Conservation (phyloP, 2,113 vertebrate species). For the Phylloscopus trochilus region DNA sequence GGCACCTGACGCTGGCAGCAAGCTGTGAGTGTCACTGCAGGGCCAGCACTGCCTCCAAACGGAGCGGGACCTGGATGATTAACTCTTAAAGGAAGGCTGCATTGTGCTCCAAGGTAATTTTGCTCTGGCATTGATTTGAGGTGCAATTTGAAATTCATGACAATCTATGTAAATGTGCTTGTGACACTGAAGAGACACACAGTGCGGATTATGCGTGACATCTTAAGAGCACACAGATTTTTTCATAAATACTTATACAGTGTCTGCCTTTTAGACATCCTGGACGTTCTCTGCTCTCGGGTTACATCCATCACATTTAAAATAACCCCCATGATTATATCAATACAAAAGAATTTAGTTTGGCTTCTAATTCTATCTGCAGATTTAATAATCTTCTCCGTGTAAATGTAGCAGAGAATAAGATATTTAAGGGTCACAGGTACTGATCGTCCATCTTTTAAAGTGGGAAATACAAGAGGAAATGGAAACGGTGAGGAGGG, state of each 20-base stretch:
- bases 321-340: constrained; percentile 34
- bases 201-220: constrained; percentile 73
- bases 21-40: not conserved
- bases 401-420: constrained; percentile 57
- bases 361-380: constrained; percentile 62
- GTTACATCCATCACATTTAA: constrained; percentile 31
- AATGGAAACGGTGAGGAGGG: not conserved
- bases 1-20: rapidly evolving
- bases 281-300: constrained; percentile 21
- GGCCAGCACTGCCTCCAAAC: not conserved
- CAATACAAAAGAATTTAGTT: constrained; percentile 46
- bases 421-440: constrained; percentile 1
- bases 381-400: constrained; percentile 59
- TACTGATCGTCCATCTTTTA: not conserved
- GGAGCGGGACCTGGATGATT: not conserved
- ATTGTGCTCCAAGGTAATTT: constrained; percentile 61
- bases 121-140: constrained; percentile 70
- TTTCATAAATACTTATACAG: constrained; percentile 70
- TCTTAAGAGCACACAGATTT: constrained; percentile 75
- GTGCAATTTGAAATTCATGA: constrained; percentile 76
- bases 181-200: constrained; percentile 76
- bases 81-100: constrained; percentile 41
- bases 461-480: not conserved
- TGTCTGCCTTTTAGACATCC: constrained; percentile 67
- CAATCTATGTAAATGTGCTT: constrained; percentile 77